phyloP scores from a whole-genome alignment of 2,797 vertebrate species.

The Pipistrellus nathusii region DNA sequence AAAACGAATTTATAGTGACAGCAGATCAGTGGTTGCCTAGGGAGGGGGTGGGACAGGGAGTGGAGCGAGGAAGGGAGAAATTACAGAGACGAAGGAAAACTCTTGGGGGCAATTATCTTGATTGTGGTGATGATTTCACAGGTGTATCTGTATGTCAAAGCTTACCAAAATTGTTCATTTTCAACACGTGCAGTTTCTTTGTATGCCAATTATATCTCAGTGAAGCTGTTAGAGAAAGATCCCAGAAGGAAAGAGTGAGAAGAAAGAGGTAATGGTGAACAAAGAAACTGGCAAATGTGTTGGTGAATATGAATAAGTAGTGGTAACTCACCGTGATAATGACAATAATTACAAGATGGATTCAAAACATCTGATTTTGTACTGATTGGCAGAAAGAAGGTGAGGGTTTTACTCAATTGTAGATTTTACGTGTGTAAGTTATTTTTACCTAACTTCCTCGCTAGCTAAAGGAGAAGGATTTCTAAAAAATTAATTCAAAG shows the following conservation, averaged over 20 bases:
- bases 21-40: not conserved
- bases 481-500: not conserved
- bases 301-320: slow-evolving; percentile 19
- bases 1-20: not conserved
- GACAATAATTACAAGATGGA: not conserved
- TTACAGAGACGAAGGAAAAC: not conserved
- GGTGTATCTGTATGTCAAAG: not conserved
- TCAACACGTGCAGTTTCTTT: not conserved
- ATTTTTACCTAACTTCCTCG: not conserved
- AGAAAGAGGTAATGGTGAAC: not conserved
- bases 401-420: slow-evolving; percentile 40
- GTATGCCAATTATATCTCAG: not conserved
- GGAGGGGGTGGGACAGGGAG: not conserved
- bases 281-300: slow-evolving; percentile 8
- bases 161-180: not conserved
- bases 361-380: slow-evolving; percentile 1
- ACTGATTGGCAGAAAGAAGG: slow-evolving; percentile 8
- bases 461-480: not conserved
- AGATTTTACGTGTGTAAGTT: not conserved
- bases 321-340: not conserved
- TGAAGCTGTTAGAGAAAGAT: slow-evolving; percentile 1
- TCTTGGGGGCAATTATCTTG: slow-evolving; percentile 30
- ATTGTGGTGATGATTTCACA: not conserved
- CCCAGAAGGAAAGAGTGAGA: not conserved
- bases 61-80: not conserved